Evolutionary conservation across 2,113 vertebrate species (phyloP), one percentile per base, ranked within the genome.

Genomic region (Eolophus roseicapilla): DNA sequence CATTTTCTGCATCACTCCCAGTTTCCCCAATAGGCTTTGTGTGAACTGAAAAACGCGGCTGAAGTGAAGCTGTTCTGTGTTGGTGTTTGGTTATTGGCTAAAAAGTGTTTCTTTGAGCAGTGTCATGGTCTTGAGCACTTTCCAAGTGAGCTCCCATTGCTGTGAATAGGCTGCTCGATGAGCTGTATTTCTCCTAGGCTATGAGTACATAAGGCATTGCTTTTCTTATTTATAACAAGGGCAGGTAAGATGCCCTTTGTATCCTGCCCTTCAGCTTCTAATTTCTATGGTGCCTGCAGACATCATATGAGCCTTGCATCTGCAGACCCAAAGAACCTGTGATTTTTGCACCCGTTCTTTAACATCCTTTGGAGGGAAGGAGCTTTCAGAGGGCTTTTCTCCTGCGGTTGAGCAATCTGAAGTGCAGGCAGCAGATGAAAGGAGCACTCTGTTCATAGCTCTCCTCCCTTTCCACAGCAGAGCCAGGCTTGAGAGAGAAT

Each of bases 351-450:
- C 41, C 44, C 18, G 0, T 63, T 83, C 75, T 37, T 31, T 52
- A 23, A 25, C 2, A 3, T 12, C 47, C 6, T 6, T 13, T 17
- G 80, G 50, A 50, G n/a, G 25, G 62, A 4, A 6, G 39, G n/a
- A 67, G 47, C 62, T 47, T 33, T 43, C 13, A 0, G n/a, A 35
- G 74, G 37, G 62, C 62, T 94, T 52, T 60, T 60, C 47, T 67
- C 44, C 53, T 27, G 55, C 1, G 47, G 52, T 59, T 64, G 87
- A 35, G 31, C 65, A 49, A 3, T 65, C 55, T 24, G 52, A 21
- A 85, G 49, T 13, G 27, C 88, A 55, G 92, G 82, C 82, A 82
- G 90, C 39, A 90, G 65, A 87, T 96, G 90, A 90, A 93, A 93
- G 82, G 50, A 88, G 33, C 10, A 2, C 75, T 68, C 74, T 71